Conservation (phyloP, 2,797 vertebrate species). For the Halcyon leucocephala region DNA sequence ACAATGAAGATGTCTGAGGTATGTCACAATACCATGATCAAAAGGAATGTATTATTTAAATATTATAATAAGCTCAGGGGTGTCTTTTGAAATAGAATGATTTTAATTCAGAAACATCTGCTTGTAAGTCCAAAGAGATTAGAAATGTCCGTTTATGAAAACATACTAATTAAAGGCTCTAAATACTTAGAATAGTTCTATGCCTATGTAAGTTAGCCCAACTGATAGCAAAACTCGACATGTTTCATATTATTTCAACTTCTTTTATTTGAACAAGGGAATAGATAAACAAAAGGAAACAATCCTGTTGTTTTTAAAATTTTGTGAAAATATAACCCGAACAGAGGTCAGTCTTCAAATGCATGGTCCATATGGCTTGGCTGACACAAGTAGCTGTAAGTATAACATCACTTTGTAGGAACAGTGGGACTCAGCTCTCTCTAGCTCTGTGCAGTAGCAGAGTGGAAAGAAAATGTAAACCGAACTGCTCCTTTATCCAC, state of each 20-base stretch:
- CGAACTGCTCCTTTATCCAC: neutral
- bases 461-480: conserved; percentile 49
- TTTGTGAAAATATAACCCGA: conserved; percentile 55
- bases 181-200: conserved; percentile 77
- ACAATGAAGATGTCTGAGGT: conserved; percentile 78
- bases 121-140: conserved; percentile 72
- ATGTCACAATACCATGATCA: conserved; percentile 78
- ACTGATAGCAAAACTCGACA: conserved; percentile 69
- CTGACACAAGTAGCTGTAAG: conserved; percentile 55
- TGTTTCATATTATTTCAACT: conserved; percentile 75
- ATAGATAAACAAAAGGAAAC: conserved; percentile 66
- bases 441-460: conserved; percentile 39
- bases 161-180: conserved; percentile 73
- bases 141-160: conserved; percentile 70
- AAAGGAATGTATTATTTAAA: conserved; percentile 75
- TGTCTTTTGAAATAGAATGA: conserved; percentile 75
- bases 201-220: conserved; percentile 64
- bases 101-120: conserved; percentile 79
- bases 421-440: conserved; percentile 14
- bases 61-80: conserved; percentile 69
- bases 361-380: conserved; percentile 29
- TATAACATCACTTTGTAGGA: conserved; percentile 50
- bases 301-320: conserved; percentile 48
- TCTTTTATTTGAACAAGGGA: conserved; percentile 67
- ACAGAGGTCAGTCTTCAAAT: conserved; percentile 53